A percentile compares a stretch with the other conserved stretches of the same genome.
These are phyloP conservation scores for Seriola rivoliana DNA, from an alignment of 2,113 vertebrate species.

Conservation along the genomic window DNA sequence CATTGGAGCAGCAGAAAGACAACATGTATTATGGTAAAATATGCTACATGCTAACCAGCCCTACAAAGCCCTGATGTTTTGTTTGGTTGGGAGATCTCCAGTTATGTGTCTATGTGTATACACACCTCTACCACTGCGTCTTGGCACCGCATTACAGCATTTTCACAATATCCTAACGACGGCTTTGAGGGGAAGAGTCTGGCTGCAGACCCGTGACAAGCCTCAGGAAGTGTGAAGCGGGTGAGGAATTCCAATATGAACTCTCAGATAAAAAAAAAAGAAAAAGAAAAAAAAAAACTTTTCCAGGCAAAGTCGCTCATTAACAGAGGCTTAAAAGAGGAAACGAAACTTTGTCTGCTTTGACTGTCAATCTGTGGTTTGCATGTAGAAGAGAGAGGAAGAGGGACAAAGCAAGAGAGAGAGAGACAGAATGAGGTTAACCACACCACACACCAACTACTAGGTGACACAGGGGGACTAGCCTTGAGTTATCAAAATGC, in stretches of 20 bases:
- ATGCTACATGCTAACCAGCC: too few relatives aligned
- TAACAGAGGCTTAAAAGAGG: conserved; percentile 13
- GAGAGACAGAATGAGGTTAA: conserved; percentile 47
- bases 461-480: background rate
- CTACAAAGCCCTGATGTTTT: background rate
- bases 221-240: background rate
- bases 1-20: too few relatives aligned
- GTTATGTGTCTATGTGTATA: background rate
- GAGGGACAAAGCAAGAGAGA: background rate
- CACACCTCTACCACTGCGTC: background rate
- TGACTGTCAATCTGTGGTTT: conserved; percentile 24
- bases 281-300: background rate
- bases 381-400: background rate
- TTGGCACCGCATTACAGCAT: background rate
- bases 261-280: background rate
- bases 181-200: background rate
- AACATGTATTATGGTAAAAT: too few relatives aligned
- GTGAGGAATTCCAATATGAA: background rate
- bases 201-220: background rate
- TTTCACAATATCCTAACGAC: background rate
- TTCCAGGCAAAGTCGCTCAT: conserved; percentile 15
- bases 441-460: background rate
- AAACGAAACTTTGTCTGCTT: conserved; percentile 20
- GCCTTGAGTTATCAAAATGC: conserved; percentile 50
- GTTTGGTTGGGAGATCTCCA: background rate